These are phyloP conservation scores for Sardinella longiceps DNA, from an alignment of 2,797 vertebrate genomes.

Conservation along the genomic window DNA sequence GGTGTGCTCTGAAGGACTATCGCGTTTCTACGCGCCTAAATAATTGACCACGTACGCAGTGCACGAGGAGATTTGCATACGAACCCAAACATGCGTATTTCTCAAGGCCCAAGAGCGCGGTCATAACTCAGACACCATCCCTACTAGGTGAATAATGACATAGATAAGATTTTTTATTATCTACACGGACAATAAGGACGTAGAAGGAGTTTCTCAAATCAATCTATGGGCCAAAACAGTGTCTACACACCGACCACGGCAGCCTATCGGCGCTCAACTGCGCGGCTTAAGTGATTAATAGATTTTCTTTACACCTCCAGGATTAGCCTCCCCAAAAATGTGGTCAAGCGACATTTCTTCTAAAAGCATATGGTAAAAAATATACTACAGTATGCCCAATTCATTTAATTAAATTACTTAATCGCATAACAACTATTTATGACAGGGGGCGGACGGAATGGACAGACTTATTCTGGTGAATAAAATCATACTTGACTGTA, in stretches of 20 bases:
- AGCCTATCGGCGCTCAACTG: constrained; percentile 38
- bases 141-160: neutral
- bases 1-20: constrained; percentile 42
- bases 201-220: neutral
- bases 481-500: neutral
- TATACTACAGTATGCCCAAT: neutral
- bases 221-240: neutral
- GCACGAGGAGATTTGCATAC: constrained; percentile 72
- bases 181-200: neutral
- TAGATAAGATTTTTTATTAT: neutral
- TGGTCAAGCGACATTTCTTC: neutral
- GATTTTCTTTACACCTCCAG: constrained; percentile 54
- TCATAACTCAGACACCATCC: neutral
- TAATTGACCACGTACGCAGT: constrained; percentile 60
- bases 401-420: neutral
- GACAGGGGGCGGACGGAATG: neutral
- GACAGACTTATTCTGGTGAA: neutral
- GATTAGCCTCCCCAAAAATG: constrained; percentile 56
- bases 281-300: constrained; percentile 62
- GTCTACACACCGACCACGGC: constrained; percentile 21
- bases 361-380: neutral
- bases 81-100: constrained; percentile 69
- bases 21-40: constrained; percentile 61
- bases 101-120: constrained; percentile 22
- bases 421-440: neutral